phyloP scores from a whole-genome alignment of 2,888 invertebrate genomes.

The Galerucella calmariensis region DNA sequence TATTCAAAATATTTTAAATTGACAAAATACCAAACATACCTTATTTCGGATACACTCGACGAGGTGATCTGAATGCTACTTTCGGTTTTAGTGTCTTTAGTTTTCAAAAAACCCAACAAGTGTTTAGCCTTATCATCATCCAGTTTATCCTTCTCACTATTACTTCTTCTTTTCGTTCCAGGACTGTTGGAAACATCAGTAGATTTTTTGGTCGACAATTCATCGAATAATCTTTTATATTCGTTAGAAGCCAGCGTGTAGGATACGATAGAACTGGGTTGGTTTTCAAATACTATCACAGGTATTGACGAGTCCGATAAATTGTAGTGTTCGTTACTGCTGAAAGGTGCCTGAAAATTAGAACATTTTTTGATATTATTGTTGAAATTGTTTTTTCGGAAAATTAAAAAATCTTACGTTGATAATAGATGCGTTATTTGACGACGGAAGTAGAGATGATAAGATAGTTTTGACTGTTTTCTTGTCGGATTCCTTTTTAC shows the following conservation, averaged over 20 bases:
- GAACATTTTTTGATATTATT: constrained; percentile 12
- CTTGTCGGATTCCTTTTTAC: constrained; percentile 67
- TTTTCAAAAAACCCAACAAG: constrained; percentile 62
- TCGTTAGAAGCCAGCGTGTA: constrained; percentile 80
- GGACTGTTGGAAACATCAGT: constrained; percentile 67
- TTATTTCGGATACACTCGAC: neutral
- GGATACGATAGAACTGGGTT: constrained; percentile 87
- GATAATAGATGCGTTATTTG: constrained; percentile 63
- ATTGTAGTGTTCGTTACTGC: constrained; percentile 76
- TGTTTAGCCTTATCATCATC: constrained; percentile 60
- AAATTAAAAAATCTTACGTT: constrained; percentile 56
- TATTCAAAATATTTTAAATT: too few species aligned
- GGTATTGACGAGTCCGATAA: constrained; percentile 72
- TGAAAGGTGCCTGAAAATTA: constrained; percentile 69
- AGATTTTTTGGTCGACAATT: constrained; percentile 55
- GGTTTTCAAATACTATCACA: constrained; percentile 81
- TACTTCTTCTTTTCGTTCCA: constrained; percentile 64
- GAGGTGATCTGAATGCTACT: neutral
- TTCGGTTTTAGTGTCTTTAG: constrained; percentile 56
- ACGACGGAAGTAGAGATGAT: constrained; percentile 74
- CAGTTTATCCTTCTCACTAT: constrained; percentile 62
- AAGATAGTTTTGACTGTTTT: constrained; percentile 75
- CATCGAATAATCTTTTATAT: constrained; percentile 74
- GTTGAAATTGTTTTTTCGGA: neutral
- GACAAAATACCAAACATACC: neutral